Evolutionary conservation across 1,140 invertebrate species (phyloP).

Genomic region (Papilio polyxenes): DNA sequence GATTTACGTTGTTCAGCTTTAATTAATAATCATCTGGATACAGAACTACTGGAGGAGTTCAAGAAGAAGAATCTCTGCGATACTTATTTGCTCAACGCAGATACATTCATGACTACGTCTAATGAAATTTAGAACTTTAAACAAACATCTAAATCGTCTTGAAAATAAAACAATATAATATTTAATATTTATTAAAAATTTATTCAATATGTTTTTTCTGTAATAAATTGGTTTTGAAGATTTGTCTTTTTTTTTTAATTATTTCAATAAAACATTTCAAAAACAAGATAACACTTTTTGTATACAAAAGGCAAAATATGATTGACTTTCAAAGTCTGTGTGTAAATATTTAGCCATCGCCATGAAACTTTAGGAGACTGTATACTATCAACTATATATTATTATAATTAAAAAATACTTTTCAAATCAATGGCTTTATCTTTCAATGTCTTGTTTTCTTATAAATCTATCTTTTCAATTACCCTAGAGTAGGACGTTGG

Average conservation of each 20-base stretch:
- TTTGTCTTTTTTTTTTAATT: background rate
- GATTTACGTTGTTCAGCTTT: slow-evolving; percentile 59
- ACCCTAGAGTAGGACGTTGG: too few species aligned
- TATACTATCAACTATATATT: too few species aligned
- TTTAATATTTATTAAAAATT: background rate
- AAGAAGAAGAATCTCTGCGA: slow-evolving; percentile 61
- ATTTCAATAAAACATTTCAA: too few species aligned
- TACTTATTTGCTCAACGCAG: slow-evolving; percentile 53
- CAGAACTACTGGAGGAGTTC: slow-evolving; percentile 50
- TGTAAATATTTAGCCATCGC: too few species aligned
- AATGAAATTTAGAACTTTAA: background rate
- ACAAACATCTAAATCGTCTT: background rate
- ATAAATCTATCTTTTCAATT: too few species aligned
- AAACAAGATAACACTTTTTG: too few species aligned
- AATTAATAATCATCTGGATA: slow-evolving; percentile 57
- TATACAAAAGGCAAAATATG: too few species aligned
- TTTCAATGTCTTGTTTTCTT: too few species aligned
- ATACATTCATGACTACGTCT: slow-evolving; percentile 49
- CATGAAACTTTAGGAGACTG: too few species aligned
- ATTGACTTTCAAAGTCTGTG: too few species aligned
- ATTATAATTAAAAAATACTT: too few species aligned
- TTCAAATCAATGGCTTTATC: too few species aligned
- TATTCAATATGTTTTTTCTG: background rate
- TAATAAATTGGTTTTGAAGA: background rate
- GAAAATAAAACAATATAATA: background rate